phyloP scores from a whole-genome alignment of 1,140 invertebrate genomes.

The Steinernema feltiae region DNA sequence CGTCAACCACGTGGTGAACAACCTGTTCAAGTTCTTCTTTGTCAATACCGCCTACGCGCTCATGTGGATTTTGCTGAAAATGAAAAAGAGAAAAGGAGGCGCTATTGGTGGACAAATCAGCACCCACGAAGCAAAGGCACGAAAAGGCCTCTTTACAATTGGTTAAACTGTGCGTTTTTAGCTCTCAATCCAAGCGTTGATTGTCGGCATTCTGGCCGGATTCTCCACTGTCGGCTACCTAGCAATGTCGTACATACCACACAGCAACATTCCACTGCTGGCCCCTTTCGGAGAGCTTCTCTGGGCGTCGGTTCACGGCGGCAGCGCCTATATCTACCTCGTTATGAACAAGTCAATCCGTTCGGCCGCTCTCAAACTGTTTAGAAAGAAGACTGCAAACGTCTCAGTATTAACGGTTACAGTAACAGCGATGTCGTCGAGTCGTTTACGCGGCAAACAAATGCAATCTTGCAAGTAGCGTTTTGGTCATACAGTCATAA shows the following conservation, averaged over 20 bases:
- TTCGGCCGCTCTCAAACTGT: background rate
- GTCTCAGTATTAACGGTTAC: background rate
- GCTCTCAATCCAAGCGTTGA: background rate
- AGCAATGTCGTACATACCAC: background rate
- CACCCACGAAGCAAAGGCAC: background rate
- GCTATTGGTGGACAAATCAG: background rate
- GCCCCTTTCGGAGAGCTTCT: background rate
- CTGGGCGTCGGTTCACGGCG: background rate
- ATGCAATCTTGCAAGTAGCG: no score
- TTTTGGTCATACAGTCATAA: no score
- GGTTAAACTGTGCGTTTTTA: background rate
- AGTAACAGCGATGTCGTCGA: background rate
- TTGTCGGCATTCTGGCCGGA: background rate
- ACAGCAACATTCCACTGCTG: background rate
- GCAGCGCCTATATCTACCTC: slow-evolving; percentile 1
- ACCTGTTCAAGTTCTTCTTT: slow-evolving; percentile 3
- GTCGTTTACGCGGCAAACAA: no score
- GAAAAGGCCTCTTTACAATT: background rate
- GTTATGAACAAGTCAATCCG: slow-evolving; percentile 5
- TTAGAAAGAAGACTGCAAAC: background rate
- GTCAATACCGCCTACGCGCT: background rate
- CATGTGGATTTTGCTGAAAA: background rate
- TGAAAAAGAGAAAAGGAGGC: background rate
- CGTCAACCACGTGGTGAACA: background rate
- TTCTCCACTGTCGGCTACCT: background rate